phyloP scores from a whole-genome alignment of 2,113 vertebrate species.

The Dolichotis patagonum region DNA sequence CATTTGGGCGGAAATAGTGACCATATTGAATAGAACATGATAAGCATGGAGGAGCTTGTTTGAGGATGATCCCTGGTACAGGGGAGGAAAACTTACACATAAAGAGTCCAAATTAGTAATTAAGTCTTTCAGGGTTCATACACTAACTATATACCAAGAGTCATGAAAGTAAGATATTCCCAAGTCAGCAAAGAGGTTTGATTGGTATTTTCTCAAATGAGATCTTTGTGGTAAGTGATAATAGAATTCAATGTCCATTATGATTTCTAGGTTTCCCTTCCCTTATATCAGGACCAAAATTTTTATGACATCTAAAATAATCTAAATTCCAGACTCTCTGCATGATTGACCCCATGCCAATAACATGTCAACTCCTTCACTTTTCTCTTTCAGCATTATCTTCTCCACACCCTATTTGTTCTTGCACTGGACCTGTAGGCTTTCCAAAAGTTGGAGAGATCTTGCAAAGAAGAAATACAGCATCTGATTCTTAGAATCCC shows the following conservation, averaged over 20 bases:
- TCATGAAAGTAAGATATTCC: not conserved
- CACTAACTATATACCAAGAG: not conserved
- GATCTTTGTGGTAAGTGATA: not conserved
- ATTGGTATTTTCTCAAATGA: not conserved
- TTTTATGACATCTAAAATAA: conserved; percentile 50
- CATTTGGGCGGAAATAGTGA: not conserved
- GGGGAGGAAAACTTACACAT: not conserved
- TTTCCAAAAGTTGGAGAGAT: conserved; percentile 43
- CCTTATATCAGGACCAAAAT: conserved; percentile 7
- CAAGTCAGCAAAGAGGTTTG: not conserved
- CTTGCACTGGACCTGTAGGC: not conserved
- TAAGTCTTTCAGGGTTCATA: not conserved
- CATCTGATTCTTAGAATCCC: conserved; percentile 51
- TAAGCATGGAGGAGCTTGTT: not conserved
- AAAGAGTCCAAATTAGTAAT: not conserved
- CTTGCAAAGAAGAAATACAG: conserved; percentile 38
- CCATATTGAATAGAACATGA: not conserved
- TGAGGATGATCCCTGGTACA: not conserved
- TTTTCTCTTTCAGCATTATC: not conserved
- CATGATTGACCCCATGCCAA: conserved; percentile 61
- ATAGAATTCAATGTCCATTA: not conserved
- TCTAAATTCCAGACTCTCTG: conserved; percentile 41
- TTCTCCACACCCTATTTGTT: conserved; percentile 45
- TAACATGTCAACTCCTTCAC: conserved; percentile 63
- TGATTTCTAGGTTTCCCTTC: conserved; percentile 45